These are phyloP conservation scores for Diorhabda carinulata DNA, from an alignment of 1,140 invertebrate genomes.

Conservation along the genomic window DNA sequence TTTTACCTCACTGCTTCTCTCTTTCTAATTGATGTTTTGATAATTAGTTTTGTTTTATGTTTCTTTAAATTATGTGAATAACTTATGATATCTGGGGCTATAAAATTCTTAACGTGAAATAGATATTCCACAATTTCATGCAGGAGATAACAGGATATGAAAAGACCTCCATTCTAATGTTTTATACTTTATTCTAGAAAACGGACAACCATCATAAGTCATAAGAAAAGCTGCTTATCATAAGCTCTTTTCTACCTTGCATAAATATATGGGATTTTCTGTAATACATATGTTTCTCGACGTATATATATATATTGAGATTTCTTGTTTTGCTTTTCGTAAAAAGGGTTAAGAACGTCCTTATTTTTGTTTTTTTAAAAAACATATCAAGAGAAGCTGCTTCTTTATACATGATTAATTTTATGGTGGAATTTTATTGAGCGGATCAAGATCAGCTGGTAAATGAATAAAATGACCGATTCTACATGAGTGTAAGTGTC, in stretches of 20 bases:
- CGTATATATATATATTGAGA: background rate
- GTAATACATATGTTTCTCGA: background rate
- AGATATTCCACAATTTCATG: background rate
- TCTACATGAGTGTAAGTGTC: too few species aligned
- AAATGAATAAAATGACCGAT: too few species aligned
- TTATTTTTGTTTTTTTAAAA: background rate
- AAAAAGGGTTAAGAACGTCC: background rate
- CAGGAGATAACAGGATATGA: background rate
- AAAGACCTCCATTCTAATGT: background rate
- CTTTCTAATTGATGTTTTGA: too few species aligned
- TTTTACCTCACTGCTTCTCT: too few species aligned
- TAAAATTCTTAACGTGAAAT: background rate
- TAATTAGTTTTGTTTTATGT: too few species aligned
- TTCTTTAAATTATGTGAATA: background rate
- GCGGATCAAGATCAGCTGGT: too few species aligned
- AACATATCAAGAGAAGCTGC: background rate
- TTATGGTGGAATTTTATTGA: too few species aligned
- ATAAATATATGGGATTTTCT: slow-evolving; percentile 3
- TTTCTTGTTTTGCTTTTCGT: too few species aligned
- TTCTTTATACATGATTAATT: background rate
- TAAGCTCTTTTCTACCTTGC: slow-evolving; percentile 1
- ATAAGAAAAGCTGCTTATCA: slow-evolving; percentile 2
- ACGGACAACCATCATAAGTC: slow-evolving; percentile 1
- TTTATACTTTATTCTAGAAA: background rate
- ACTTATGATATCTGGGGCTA: background rate